A percentile compares a stretch with the other conserved stretches of the same genome.
Conservation (phyloP, 2,797 vertebrate species). For the Takifugu rubripes region DNA sequence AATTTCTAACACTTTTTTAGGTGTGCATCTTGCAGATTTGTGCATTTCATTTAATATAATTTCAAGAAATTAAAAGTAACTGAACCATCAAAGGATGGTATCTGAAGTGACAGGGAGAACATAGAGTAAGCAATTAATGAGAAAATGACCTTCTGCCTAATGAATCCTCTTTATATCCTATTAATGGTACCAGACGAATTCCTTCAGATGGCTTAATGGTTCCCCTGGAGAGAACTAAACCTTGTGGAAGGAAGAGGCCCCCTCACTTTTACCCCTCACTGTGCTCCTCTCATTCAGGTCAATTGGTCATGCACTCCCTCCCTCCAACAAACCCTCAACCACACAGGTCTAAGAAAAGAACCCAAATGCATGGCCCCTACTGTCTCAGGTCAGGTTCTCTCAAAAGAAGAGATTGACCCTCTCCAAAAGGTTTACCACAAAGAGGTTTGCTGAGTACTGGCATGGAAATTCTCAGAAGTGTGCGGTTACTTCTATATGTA, state of each 20-base stretch:
- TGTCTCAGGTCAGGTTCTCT: not conserved
- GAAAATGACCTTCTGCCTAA: conserved; percentile 55
- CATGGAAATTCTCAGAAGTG: not conserved
- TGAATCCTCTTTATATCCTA: conserved; percentile 52
- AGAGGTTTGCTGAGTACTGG: not conserved
- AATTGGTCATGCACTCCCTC: conserved; percentile 51
- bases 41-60: too few species aligned
- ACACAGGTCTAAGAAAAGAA: conserved; percentile 13
- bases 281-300: conserved; percentile 44
- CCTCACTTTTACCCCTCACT: conserved; percentile 19
- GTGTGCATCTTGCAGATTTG: too few species aligned
- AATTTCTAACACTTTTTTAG: too few species aligned
- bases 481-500: not conserved
- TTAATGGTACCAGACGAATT: conserved; percentile 62
- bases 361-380: conserved; percentile 27
- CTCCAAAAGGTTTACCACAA: conserved; percentile 23
- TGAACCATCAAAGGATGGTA: conserved; percentile 17
- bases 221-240: conserved; percentile 44
- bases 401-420: conserved; percentile 24
- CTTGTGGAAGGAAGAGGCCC: conserved; percentile 27
- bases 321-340: conserved; percentile 18
- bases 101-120: conserved; percentile 21
- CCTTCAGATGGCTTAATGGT: conserved; percentile 61
- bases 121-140: conserved; percentile 44
- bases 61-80: not conserved